These are phyloP conservation scores for Schlechtendalia chinensis DNA, from an alignment of 1,140 invertebrate genomes.

Conservation along the genomic window DNA sequence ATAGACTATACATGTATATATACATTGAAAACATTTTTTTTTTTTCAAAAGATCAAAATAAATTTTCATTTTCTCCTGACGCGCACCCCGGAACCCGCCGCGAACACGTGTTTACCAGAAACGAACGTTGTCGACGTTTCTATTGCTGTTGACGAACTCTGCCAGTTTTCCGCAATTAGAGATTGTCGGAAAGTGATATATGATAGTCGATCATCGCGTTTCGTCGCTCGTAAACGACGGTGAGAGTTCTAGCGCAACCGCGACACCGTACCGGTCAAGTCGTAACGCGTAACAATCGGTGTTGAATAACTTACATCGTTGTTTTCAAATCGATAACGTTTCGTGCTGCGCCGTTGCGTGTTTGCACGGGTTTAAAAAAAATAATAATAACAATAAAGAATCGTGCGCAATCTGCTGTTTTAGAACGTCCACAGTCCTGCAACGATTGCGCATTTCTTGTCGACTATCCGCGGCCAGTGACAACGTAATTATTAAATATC, in stretches of 20 bases:
- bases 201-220: no score
- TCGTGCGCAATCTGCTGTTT: conserved; percentile 12
- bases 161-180: no score
- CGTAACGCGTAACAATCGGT: conserved; percentile 1
- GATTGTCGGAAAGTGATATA: no score
- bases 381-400: neutral
- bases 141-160: no score
- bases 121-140: no score
- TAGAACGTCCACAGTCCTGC: neutral
- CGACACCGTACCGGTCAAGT: neutral
- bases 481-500: conserved; percentile 13
- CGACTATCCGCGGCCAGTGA: neutral
- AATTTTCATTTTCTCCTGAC: no score
- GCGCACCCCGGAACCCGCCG: no score
- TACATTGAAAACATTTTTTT: no score
- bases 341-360: neutral
- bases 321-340: neutral
- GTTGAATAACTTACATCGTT: neutral
- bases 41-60: no score
- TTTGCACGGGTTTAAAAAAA: conserved; percentile 3
- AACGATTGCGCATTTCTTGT: neutral
- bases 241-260: conserved; percentile 11
- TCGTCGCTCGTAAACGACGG: conserved; percentile 1
- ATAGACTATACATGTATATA: no score
- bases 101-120: no score